Base-by-base conservation (phyloP, 1,140 invertebrate species). In the Conus betulinus region DNA sequence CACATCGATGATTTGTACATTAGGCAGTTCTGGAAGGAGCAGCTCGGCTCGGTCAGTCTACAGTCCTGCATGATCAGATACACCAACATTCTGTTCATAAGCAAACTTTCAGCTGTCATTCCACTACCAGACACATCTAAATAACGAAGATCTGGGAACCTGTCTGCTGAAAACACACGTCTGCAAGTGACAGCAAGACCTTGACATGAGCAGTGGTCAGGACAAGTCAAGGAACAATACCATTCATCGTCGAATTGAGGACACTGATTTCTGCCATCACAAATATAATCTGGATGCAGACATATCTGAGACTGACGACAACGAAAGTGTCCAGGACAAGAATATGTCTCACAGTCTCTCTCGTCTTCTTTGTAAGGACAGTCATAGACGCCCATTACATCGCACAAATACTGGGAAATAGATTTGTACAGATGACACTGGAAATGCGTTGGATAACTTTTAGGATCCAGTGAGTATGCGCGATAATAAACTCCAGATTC, bases 171-270 rank as follows among this genome's bases (percentile, higher is more conserved):
- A 39, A 85, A 74, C 17, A 23, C 20, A 1, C 20, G 23, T 2
- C 74, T 25, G 39, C 87, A 87, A 15, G 52, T n/a, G 53, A 87
- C 39, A 23, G 57, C 78, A 5, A 82, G 78, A 60, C 87, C 87
- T 20, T 55, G 51, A 8, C 78, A 87, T n/a, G 76, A n/a, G 25
- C 87, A 87, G 23, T 11, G 11, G 55, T 57, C 51, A 81, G 87
- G 87, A 87, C 87, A 87, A 39, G 78, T 63, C 27, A 81, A 53
- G 25, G 23, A 27, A 39, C 87, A 87, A 5, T n/a, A n/a, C 78
- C 78, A 76, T 23, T 87, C 87, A 39, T 87, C 87, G 76, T 87
- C 87, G 17, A 63, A 23, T 15, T 79, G 74, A n/a, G 74, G 87
- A 60, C 87, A 85, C 60, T 85, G 84, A 60, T 39, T 39, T 13